Base-by-base conservation (phyloP, 2,797 vertebrate species). In the Periparus ater region DNA sequence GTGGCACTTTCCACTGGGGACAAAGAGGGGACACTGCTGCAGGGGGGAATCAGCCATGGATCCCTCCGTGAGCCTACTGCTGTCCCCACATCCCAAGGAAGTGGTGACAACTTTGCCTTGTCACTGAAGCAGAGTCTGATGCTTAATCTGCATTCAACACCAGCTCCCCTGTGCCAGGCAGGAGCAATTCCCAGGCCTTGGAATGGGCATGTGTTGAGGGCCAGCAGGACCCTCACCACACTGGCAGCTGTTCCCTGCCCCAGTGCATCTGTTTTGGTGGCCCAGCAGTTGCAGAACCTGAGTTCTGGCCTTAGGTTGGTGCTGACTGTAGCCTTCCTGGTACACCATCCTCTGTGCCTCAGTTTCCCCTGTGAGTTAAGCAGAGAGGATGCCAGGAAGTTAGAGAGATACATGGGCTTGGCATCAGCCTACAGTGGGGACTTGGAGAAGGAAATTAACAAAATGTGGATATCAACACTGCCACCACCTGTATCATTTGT, bases 41-140 rank as follows among this genome's bases (percentile, higher is more conserved):
- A 63, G 45, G 1, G 7, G 10, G 17, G 6, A 27, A 12, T 34
- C 26, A n/a, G 13, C 55, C 17, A 5, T 1, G 1, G 17, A 47
- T 80, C 36, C 17, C 36, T 79, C 2, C 7, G 2, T 48, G 67
- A 83, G 15, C 60, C 32, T 19, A 5, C 38, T 68, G 32, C 72
- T 70, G 45, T 53, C 36, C 47, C 29, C 10, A 11, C 6, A 6
- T 54, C 32, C 32, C 47, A 36, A 66, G 75, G 67, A 53, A 85
- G 53, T 0, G 0, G 65, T 68, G 77, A 36, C 66, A 8, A 29
- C 53, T 82, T 87, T 65, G 65, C 57, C 36, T 67, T 40, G 61
- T 66, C 48, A 10, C 73, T 78, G 74, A 77, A 78, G 32, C 66
- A 91, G 62, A 75, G 68, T 21, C 23, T 45, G 61, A 26, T 78